Evolutionary conservation across 2,113 vertebrate species (phyloP), one percentile per base, ranked within the genome.

Genomic region (Oreochromis aureus): DNA sequence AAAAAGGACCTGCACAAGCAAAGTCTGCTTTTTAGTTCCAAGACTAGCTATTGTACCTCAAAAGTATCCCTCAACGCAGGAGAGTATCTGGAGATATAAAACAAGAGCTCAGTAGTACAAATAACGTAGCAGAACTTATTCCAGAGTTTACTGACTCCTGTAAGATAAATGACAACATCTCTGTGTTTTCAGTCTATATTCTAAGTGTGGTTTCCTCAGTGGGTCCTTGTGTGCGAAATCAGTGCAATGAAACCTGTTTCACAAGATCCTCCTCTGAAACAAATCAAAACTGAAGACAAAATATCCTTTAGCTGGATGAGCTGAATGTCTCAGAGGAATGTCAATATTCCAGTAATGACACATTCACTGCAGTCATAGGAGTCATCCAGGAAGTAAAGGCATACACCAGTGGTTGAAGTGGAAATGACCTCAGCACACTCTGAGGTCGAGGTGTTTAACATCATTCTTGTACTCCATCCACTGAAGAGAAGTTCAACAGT

Each of bases 11-110:
- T 5, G 48, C 18, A 53, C 18, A 19, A 53, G 51, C 0, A 53
- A 53, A 53, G 51, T 53, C 51, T 53, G 51, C 24, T 1, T 53
- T 53, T 53, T 53, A 1, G 4, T 53, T 10, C 3, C 18, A 0
- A 8, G 51, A 53, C 51, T 53, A 53, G 51, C 8, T 53, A 53
- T 53, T n/a, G 18, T 53, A 2, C 18, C 3, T 53, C 51, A 53
- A n/a, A 53, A 0, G 0, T 53, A 1, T 53, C 10, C 51, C 10
- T 53, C 10, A 53, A 53, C 51, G 10, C 10, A 53, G 16, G 16
- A 51, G 16, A 51, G 48, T 53, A n/a, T 53, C 51, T 53, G 0
- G 19, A 53, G 4, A 18, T 53, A 10, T 0, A 53, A 53, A 53
- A 53, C n/a, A 53, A 53, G 51, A 53, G 8, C 0, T 53, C 0